Conservation (phyloP, 2,888 invertebrate genomes). For the Muschampia plurimacula region DNA sequence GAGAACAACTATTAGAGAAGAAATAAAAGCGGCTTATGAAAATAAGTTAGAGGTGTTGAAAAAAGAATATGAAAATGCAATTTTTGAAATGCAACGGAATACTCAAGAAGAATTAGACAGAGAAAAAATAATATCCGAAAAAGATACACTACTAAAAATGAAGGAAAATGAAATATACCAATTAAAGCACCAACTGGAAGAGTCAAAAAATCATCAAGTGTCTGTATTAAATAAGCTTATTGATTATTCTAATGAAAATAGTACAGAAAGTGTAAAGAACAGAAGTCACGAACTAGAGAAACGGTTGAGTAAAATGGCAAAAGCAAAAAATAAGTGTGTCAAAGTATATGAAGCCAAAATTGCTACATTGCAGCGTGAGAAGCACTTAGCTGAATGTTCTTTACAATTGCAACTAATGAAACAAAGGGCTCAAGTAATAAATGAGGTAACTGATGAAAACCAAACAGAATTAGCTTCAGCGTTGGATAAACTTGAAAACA, state of each 20-base stretch:
- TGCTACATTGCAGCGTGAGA: slow-evolving; percentile 67
- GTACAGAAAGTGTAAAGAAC: slow-evolving; percentile 51
- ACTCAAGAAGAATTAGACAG: slow-evolving; percentile 55
- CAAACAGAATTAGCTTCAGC: slow-evolving; percentile 65
- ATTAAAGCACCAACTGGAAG: slow-evolving; percentile 59
- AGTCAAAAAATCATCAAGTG: slow-evolving; percentile 61
- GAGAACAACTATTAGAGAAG: slow-evolving; percentile 59
- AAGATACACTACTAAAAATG: slow-evolving; percentile 58
- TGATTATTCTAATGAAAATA: slow-evolving; percentile 57
- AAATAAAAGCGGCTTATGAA: slow-evolving; percentile 58
- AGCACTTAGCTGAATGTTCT: slow-evolving; percentile 70
- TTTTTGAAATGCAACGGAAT: slow-evolving; percentile 56
- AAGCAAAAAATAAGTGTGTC: slow-evolving; percentile 62
- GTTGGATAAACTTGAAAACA: slow-evolving; percentile 71
- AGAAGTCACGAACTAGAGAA: slow-evolving; percentile 65
- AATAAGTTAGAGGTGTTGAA: slow-evolving; percentile 63
- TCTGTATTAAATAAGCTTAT: slow-evolving; percentile 58
- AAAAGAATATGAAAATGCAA: slow-evolving; percentile 56
- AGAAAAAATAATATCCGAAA: slow-evolving; percentile 56
- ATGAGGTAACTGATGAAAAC: slow-evolving; percentile 66
- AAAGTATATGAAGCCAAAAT: slow-evolving; percentile 68
- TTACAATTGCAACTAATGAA: slow-evolving; percentile 70
- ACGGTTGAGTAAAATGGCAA: slow-evolving; percentile 69
- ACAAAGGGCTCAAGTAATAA: slow-evolving; percentile 70
- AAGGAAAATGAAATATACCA: slow-evolving; percentile 63